A percentile compares a stretch with the other conserved stretches of the same genome.
phyloP scores from a whole-genome alignment of 1,140 invertebrate species.

The Brachionus manjavacas region DNA sequence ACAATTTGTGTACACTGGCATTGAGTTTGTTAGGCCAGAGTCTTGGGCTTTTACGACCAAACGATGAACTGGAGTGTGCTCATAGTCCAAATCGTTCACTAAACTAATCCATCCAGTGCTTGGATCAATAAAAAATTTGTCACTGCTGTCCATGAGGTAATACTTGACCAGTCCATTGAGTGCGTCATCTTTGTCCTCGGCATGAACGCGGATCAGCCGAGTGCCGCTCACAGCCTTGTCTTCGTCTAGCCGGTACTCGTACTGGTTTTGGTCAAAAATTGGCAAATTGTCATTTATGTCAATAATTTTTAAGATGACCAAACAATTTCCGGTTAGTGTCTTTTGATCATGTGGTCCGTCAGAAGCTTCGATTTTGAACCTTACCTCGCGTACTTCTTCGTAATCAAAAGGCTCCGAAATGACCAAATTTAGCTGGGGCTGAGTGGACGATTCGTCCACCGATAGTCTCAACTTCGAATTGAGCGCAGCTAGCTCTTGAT shows the following conservation, averaged over 20 bases:
- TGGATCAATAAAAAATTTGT: conserved; percentile 16
- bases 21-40: conserved; percentile 25
- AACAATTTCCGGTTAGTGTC: conserved; percentile 7
- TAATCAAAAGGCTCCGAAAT: conserved; percentile 26
- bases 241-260: conserved; percentile 28
- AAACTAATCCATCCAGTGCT: conserved; percentile 20
- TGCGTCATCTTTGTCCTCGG: conserved; percentile 16
- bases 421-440: conserved; percentile 10
- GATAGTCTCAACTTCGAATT: conserved; percentile 12
- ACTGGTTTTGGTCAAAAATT: conserved; percentile 18
- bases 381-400: background rate
- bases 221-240: background rate
- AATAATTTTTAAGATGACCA: conserved; percentile 29
- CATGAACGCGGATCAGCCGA: conserved; percentile 32
- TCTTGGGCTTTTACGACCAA: conserved; percentile 29
- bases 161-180: conserved; percentile 13
- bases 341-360: background rate
- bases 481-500: background rate
- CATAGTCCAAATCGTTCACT: background rate
- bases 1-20: conserved; percentile 36
- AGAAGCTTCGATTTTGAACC: conserved; percentile 29
- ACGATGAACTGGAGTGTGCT: background rate
- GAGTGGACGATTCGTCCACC: background rate
- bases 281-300: conserved; percentile 41
- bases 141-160: background rate